These are phyloP conservation scores for Triplophysa siluroides DNA, from an alignment of 2,113 vertebrate species.

Conservation along the genomic window DNA sequence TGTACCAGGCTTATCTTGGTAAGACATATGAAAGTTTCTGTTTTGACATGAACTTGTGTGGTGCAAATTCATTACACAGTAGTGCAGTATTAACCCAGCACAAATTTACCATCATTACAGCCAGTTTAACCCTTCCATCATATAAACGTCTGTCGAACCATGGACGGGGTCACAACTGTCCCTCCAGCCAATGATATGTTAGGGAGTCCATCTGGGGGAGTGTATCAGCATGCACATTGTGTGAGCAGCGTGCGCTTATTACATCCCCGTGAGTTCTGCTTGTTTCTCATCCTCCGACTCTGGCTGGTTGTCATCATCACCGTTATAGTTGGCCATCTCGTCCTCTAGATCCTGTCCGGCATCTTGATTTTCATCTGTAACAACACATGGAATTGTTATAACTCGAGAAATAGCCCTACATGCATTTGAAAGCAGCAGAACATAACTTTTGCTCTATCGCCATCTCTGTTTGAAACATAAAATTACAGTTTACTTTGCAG, in stretches of 20 bases:
- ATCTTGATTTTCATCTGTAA: constrained; percentile 37
- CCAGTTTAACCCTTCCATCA: neutral
- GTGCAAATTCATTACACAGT: constrained; percentile 6
- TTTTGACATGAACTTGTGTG: constrained; percentile 3
- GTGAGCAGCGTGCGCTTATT: constrained; percentile 30
- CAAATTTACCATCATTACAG: neutral
- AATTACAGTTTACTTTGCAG: no score
- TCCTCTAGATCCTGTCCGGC: constrained; percentile 68
- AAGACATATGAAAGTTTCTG: neutral
- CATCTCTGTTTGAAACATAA: no score
- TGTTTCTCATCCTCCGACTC: constrained; percentile 91
- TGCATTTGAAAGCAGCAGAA: neutral
- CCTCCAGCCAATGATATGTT: neutral
- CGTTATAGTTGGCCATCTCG: constrained; percentile 78
- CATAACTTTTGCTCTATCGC: no score
- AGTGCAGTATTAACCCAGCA: constrained; percentile 18
- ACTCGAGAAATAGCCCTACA: neutral
- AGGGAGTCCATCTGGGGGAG: no score
- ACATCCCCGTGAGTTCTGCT: constrained; percentile 77
- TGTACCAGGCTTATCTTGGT: constrained; percentile 5
- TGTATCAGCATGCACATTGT: neutral
- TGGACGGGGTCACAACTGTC: neutral
- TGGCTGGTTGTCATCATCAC: constrained; percentile 86
- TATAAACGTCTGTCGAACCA: neutral
- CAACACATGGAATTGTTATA: neutral